Percentiles rank a stretch among this genome's conserved stretches.
Evolutionary conservation across 1,140 invertebrate genomes (phyloP).

Genomic region (Drosophila sucinea): DNA sequence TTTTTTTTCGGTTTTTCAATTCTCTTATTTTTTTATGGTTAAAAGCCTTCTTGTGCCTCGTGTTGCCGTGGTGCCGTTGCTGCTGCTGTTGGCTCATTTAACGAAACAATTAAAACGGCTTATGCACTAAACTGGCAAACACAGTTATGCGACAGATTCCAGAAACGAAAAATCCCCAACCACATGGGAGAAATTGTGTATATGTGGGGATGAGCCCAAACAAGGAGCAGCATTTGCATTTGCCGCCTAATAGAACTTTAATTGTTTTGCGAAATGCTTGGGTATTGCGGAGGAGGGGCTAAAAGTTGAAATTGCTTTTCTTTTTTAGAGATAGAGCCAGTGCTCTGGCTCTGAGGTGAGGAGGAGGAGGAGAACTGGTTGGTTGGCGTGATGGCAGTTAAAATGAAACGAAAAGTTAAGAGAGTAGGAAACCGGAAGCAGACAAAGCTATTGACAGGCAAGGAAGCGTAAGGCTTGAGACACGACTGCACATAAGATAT

Average conservation of each 20-base stretch:
- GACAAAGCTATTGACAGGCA: slow-evolving; percentile 10
- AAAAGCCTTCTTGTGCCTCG: slow-evolving; percentile 34
- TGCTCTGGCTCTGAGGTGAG: too few relatives aligned
- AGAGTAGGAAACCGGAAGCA: slow-evolving; percentile 5
- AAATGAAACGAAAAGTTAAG: slow-evolving; percentile 44
- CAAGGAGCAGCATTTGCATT: slow-evolving; percentile 66
- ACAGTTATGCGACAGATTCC: slow-evolving; percentile 55
- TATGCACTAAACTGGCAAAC: slow-evolving; percentile 64
- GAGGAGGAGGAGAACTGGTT: not conserved
- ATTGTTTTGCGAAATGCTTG: slow-evolving; percentile 68
- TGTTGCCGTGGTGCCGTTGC: slow-evolving; percentile 7
- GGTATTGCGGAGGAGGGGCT: not conserved
- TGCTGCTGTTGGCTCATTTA: slow-evolving; percentile 63
- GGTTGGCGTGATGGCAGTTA: slow-evolving; percentile 37
- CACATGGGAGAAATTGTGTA: slow-evolving; percentile 13
- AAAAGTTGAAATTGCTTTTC: slow-evolving; percentile 19
- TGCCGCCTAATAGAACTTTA: slow-evolving; percentile 79
- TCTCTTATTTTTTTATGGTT: slow-evolving; percentile 27
- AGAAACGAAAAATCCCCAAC: slow-evolving; percentile 37
- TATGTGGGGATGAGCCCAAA: slow-evolving; percentile 25
- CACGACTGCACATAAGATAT: slow-evolving; percentile 39
- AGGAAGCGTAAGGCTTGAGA: slow-evolving; percentile 16
- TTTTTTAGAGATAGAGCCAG: not conserved
- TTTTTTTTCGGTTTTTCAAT: slow-evolving; percentile 20
- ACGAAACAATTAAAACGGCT: slow-evolving; percentile 79